These are phyloP conservation scores for Toxotes chatareus DNA, from an alignment of 2,113 vertebrate species.

Conservation along the genomic window DNA sequence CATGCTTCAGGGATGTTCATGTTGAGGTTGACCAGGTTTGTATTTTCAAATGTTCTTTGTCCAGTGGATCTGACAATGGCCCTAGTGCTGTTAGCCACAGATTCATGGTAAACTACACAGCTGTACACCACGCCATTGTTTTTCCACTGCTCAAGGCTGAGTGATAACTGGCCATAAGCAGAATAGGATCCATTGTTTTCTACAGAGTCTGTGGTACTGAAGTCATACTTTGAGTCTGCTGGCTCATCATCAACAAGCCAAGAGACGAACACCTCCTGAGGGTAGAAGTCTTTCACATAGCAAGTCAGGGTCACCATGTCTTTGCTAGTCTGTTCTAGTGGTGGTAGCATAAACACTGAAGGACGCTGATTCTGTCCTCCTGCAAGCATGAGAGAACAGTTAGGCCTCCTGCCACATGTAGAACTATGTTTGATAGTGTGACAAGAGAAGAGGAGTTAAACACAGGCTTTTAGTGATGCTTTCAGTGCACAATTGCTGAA, in stretches of 20 bases:
- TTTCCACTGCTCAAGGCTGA: constrained; percentile 57
- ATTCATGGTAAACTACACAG: constrained; percentile 82
- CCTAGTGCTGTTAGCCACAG: constrained; percentile 36
- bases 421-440: neutral
- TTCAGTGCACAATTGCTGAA: neutral
- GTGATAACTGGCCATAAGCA: constrained; percentile 75
- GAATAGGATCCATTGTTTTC: constrained; percentile 55
- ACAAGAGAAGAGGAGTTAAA: neutral
- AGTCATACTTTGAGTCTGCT: neutral
- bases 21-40: constrained; percentile 75
- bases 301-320: constrained; percentile 80
- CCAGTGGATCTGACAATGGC: constrained; percentile 75
- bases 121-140: constrained; percentile 50
- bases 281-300: constrained; percentile 84
- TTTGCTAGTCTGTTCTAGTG: constrained; percentile 68
- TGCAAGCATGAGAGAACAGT: constrained; percentile 76
- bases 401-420: constrained; percentile 22
- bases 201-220: constrained; percentile 67
- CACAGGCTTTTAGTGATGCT: neutral
- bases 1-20: constrained; percentile 71
- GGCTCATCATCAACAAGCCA: constrained; percentile 80
- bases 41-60: constrained; percentile 31
- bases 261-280: constrained; percentile 75
- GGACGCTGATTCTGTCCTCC: constrained; percentile 24
- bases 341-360: constrained; percentile 78